Conservation (phyloP, 2,888 invertebrate genomes). For the Microchrysa polita region DNA sequence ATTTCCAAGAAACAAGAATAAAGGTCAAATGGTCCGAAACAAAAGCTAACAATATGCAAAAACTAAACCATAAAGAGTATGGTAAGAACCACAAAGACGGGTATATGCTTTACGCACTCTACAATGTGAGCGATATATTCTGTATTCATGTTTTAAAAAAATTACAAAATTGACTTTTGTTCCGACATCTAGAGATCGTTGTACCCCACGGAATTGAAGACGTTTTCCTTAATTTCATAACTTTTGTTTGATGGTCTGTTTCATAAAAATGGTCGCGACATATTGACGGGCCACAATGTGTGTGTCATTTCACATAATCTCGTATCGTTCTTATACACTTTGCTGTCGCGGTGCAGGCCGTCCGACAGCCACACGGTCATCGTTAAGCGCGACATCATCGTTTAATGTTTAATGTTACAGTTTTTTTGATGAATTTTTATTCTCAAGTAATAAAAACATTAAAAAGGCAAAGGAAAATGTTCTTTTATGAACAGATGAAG, state of each 20-base stretch:
- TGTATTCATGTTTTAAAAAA: not conserved
- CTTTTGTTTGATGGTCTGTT: constrained; percentile 17
- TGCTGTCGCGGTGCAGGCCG: too few relatives aligned
- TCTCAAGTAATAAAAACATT: too few relatives aligned
- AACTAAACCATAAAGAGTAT: too few relatives aligned
- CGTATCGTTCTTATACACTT: too few relatives aligned
- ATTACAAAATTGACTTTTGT: constrained; percentile 28
- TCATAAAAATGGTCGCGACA: not conserved
- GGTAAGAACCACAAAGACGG: not conserved
- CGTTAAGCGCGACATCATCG: too few relatives aligned
- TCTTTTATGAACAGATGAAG: too few relatives aligned
- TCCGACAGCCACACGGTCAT: too few relatives aligned
- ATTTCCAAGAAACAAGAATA: constrained; percentile 1
- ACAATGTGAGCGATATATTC: not conserved
- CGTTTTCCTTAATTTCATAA: constrained; percentile 28
- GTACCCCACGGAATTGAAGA: constrained; percentile 5
- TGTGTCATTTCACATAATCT: too few relatives aligned
- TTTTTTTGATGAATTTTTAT: too few relatives aligned
- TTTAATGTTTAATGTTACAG: too few relatives aligned
- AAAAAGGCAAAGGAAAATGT: too few relatives aligned
- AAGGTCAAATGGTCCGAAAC: not conserved
- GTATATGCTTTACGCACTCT: constrained; percentile 9
- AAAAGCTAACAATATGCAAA: not conserved
- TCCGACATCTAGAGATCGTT: constrained; percentile 3
- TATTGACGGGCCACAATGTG: too few relatives aligned